These are phyloP conservation scores for Porites divaricata DNA, from an alignment of 92 coral and sea anemone genomes.

Conservation along the genomic window DNA sequence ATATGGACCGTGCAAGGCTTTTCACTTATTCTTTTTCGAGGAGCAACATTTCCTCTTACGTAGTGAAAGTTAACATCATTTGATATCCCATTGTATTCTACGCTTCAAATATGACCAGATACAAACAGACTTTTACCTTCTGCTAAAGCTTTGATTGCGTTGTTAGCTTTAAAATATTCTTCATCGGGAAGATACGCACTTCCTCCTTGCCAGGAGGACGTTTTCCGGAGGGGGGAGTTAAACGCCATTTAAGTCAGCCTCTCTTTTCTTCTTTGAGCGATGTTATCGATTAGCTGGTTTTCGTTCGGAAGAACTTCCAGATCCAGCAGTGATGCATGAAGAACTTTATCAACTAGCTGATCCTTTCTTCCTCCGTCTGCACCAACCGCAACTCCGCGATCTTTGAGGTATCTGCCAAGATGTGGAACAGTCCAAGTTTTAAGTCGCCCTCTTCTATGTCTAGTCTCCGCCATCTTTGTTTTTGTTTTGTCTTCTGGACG, in stretches of 20 bases:
- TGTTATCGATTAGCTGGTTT: constrained; percentile 12
- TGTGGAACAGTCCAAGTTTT: not conserved
- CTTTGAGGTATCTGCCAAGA: not conserved
- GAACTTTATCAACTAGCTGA: not conserved
- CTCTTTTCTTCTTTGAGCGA: constrained; percentile 14
- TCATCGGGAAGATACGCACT: constrained; percentile 13
- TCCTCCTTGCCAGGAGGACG: constrained; percentile 12
- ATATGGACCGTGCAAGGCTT: constrained; percentile 29
- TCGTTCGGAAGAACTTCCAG: constrained; percentile 19
- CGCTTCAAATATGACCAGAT: constrained; percentile 33
- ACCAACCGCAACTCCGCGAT: not conserved
- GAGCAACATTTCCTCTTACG: constrained; percentile 30
- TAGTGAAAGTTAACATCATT: constrained; percentile 9
- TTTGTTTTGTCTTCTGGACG: no score
- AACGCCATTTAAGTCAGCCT: constrained; percentile 11
- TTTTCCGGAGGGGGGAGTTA: no score
- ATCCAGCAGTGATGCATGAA: not conserved
- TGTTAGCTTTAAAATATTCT: constrained; percentile 6
- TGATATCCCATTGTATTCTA: constrained; percentile 21
- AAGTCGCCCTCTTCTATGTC: not conserved
- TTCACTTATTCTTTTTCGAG: constrained; percentile 28
- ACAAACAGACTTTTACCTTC: constrained; percentile 4
- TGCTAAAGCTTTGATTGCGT: constrained; percentile 3
- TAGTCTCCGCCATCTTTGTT: no score
- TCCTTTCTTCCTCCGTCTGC: constrained; percentile 1